Base-by-base conservation (phyloP, 30 jellyfish, hydroid and myxozoan species). In the Cassiopea andromeda region DNA sequence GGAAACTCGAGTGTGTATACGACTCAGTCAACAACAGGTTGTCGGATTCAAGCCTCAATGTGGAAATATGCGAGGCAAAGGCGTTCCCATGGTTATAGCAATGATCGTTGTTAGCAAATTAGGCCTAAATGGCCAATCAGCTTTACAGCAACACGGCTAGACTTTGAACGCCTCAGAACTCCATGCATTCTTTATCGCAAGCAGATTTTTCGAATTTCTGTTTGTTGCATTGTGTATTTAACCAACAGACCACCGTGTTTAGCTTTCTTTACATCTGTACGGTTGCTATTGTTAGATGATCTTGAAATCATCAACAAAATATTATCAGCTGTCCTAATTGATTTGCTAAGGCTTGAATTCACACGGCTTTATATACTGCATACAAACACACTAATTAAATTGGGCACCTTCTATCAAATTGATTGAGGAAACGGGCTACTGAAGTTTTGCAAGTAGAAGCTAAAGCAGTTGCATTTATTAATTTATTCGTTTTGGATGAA, bases 31-130 rank as follows among this genome's bases (percentile, higher is more conserved):
- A 46, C 86, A 82, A 81, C 89, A 61, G 94, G 94, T 87, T 79
- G 89, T 45, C 84, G 78, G 82, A 87, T 87, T 87, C 72, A 77
- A 7, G 84, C 75, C 94, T 87, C 89, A 87, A 87, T 87, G 89
- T 75, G 89, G 66, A 87, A 87, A 87, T 87, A 87, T 87, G 94
- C 57, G 76, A 58, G 46, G 76, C 44, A 1, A 60, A 87, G 67
- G 67, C 94, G 46, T 75, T 75, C 83, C 64, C 83, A 75, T 75
- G 83, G 83, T 44, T 75, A 75, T 75, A 75, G 46, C 27, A 64
- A 9, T 64, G 27, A 14, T 7, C 73, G 8, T 64, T 64, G 43
- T 9, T 17, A 14, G 15, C 27, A 13, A 64, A 5, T 4, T 64
- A 17, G 73, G 73, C 73, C 73, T 64, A 64, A 64, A 2, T 17